Percentiles rank a stretch among this genome's conserved stretches.
Evolutionary conservation across 2,113 vertebrate species (phyloP).

Genomic region (Tympanuchus pallidicinctus): DNA sequence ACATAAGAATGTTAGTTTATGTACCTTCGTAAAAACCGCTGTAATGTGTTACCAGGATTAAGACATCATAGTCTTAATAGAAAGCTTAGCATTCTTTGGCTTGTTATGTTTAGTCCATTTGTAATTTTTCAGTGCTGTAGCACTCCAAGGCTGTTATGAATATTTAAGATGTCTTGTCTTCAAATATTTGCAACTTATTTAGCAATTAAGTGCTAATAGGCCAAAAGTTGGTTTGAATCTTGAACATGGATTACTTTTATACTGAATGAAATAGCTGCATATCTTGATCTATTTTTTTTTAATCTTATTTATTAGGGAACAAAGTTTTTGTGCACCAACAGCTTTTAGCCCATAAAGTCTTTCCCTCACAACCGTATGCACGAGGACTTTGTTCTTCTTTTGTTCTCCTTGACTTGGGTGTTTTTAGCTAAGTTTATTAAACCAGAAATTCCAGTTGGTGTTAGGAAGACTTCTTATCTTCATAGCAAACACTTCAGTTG

Average conservation of each 20-base stretch:
- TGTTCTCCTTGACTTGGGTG: not conserved
- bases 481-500: not conserved
- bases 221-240: not conserved
- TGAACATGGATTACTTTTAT: not conserved
- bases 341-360: not conserved
- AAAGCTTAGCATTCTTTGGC: not conserved
- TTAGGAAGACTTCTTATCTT: not conserved
- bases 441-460: not conserved
- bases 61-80: not conserved
- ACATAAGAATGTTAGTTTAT: not conserved
- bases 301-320: not conserved
- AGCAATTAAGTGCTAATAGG: not conserved
- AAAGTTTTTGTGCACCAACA: not conserved
- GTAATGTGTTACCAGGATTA: not conserved
- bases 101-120: not conserved
- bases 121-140: not conserved
- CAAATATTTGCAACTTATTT: not conserved
- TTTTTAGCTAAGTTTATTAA: not conserved
- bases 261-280: not conserved
- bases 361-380: fast-evolving
- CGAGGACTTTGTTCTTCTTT: not conserved
- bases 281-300: not conserved
- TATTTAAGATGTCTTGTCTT: not conserved
- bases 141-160: not conserved
- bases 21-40: not conserved